These are phyloP conservation scores for Aethes cnicana DNA, from an alignment of 2,888 invertebrate genomes.

Conservation along the genomic window DNA sequence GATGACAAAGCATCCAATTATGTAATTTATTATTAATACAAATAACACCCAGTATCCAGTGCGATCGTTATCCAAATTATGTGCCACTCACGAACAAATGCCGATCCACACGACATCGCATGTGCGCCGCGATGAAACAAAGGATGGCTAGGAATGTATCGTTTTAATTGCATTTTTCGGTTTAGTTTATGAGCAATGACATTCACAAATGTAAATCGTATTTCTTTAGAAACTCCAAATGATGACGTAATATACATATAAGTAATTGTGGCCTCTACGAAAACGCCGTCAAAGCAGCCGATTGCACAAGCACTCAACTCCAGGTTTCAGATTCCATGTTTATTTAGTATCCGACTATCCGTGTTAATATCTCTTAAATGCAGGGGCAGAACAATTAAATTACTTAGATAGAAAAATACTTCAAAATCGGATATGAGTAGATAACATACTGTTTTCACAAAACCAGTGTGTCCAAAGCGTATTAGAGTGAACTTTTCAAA, in stretches of 20 bases:
- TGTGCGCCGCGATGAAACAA: neutral
- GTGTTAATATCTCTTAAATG: too few relatives aligned
- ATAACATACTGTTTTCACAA: neutral
- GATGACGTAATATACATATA: too few relatives aligned
- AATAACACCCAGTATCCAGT: neutral
- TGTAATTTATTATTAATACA: constrained; percentile 5
- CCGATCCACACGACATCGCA: constrained; percentile 11
- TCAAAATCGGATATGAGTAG: neutral
- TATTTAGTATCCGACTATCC: too few relatives aligned
- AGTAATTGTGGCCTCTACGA: too few relatives aligned
- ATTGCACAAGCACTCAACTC: too few relatives aligned
- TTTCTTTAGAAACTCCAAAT: too few relatives aligned
- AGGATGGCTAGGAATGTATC: neutral
- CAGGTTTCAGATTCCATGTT: too few relatives aligned
- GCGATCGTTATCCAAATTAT: constrained; percentile 17
- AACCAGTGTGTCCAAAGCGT: neutral
- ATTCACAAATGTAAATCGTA: too few relatives aligned
- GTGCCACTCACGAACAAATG: constrained; percentile 6
- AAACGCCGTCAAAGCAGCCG: too few relatives aligned
- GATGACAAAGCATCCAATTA: constrained; percentile 4
- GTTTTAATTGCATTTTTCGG: constrained; percentile 5
- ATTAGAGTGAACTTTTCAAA: constrained; percentile 7
- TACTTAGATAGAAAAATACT: neutral
- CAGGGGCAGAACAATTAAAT: too few relatives aligned
- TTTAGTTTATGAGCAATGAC: too few relatives aligned